Evolutionary conservation across 2,113 vertebrate species (phyloP).

Genomic region (Eulemur rufifrons): DNA sequence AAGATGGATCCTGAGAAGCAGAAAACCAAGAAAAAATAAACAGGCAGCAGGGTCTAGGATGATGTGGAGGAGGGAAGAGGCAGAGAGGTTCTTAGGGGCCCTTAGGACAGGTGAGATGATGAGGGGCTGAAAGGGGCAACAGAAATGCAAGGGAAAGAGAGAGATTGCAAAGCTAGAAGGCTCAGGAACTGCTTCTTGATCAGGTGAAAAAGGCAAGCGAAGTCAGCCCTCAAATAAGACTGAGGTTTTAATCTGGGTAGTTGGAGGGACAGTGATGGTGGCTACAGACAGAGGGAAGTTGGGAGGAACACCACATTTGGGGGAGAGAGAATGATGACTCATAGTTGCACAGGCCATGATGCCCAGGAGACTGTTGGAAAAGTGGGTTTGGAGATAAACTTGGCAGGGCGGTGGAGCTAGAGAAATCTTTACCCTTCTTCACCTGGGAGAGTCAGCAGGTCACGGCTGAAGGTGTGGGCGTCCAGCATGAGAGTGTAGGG

Average conservation of each 20-base stretch:
- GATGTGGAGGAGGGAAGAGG: neutral
- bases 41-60: neutral
- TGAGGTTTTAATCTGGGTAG: no score
- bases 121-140: no score
- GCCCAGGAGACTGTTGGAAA: neutral
- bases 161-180: no score
- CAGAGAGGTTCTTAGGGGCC: neutral
- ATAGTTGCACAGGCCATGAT: neutral
- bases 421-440: neutral
- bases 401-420: neutral
- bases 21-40: neutral
- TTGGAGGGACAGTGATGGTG: neutral
- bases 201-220: neutral
- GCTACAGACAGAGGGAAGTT: neutral
- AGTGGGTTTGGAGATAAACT: neutral
- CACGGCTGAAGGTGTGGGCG: accelerated
- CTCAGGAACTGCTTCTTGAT: neutral
- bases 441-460: neutral
- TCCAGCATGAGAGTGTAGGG: neutral
- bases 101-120: neutral
- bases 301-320: neutral
- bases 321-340: neutral
- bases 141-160: no score
- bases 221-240: neutral
- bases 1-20: neutral